These are phyloP conservation scores for Crossaster papposus DNA, from an alignment of 53 echinoderm and acorn worm species.

Conservation along the genomic window DNA sequence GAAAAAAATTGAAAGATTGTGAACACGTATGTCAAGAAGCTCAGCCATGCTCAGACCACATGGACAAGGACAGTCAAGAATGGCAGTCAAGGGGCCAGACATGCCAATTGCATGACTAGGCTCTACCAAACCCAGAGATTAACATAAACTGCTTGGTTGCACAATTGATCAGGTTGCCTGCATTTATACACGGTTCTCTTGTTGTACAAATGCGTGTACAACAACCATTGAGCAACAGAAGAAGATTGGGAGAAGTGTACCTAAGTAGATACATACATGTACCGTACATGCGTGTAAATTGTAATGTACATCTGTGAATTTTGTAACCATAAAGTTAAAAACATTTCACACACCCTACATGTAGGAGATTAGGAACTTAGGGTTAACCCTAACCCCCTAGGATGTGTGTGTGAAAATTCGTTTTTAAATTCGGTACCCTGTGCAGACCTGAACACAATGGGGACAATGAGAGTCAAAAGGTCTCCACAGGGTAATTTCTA, in stretches of 20 bases:
- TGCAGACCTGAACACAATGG: too few species aligned
- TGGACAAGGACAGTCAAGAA: neutral
- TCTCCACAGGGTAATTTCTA: too few species aligned
- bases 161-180: conserved; percentile 16
- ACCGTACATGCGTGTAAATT: too few species aligned
- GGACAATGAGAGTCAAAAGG: too few species aligned
- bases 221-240: neutral
- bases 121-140: neutral
- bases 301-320: too few species aligned
- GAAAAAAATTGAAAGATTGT: neutral
- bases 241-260: neutral
- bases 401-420: too few species aligned
- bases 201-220: neutral
- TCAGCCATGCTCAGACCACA: neutral
- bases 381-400: too few species aligned
- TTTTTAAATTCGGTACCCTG: too few species aligned
- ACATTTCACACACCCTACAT: too few species aligned
- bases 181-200: neutral
- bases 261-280: neutral
- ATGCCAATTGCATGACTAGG: conserved; percentile 25
- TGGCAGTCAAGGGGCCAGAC: conserved; percentile 4
- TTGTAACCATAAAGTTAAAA: too few species aligned
- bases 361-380: too few species aligned
- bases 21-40: neutral
- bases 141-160: conserved; percentile 43